Evolutionary conservation across 2,888 invertebrate species (phyloP).

Genomic region (Philereme transversata): DNA sequence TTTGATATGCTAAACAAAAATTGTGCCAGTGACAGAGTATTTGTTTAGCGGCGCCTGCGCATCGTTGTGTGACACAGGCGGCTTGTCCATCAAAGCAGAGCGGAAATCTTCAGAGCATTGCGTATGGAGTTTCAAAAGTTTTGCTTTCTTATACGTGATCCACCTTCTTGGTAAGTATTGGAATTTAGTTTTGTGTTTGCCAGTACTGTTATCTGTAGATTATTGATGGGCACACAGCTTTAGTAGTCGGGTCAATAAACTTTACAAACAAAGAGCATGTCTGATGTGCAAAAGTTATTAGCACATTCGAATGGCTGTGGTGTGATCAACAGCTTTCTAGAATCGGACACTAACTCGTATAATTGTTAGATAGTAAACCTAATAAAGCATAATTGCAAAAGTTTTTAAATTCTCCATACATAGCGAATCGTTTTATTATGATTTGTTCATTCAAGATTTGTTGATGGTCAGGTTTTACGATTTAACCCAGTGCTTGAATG

Average conservation of each 20-base stretch:
- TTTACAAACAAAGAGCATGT: conserved; percentile 16
- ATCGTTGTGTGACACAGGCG: conserved; percentile 13
- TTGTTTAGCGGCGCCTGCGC: conserved; percentile 17
- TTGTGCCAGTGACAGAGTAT: conserved; percentile 27
- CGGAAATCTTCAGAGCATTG: neutral
- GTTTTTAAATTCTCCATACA: neutral
- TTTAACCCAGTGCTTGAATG: neutral
- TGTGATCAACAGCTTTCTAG: neutral
- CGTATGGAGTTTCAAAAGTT: no score
- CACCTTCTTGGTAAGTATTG: no score
- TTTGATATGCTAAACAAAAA: conserved; percentile 1
- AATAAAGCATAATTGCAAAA: neutral
- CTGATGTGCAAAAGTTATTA: conserved; percentile 15
- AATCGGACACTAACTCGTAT: neutral
- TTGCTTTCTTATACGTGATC: no score
- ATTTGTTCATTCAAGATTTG: neutral
- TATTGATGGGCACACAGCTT: neutral
- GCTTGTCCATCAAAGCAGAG: conserved; percentile 3
- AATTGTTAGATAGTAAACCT: neutral
- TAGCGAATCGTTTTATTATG: neutral
- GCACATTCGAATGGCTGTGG: conserved; percentile 4
- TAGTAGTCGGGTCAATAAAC: conserved; percentile 20
- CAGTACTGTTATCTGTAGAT: neutral
- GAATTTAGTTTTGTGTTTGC: no score
- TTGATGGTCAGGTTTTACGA: neutral